Evolutionary conservation across 2,797 vertebrate species (phyloP).

Genomic region (Anguilla obscura): DNA sequence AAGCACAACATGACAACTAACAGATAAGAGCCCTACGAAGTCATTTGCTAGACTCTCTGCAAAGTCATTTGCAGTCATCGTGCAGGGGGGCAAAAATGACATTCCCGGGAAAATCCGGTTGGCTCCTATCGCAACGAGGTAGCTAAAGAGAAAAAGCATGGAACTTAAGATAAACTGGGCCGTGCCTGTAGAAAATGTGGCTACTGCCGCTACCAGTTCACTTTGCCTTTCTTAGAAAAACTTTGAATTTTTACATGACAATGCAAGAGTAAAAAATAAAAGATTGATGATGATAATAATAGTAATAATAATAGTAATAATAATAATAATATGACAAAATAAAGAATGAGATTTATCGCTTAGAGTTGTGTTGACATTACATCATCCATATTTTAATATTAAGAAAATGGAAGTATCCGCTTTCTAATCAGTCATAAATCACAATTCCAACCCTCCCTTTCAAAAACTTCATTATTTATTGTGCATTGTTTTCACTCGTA

Average conservation of each 20-base stretch:
- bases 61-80: slow-evolving; percentile 64
- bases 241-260: neutral
- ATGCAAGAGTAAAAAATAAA: neutral
- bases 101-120: slow-evolving; percentile 55
- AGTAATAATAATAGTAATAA: neutral
- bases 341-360: neutral
- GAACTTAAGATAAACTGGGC: slow-evolving; percentile 17
- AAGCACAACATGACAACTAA: slow-evolving; percentile 56
- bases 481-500: neutral
- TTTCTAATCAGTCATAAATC: neutral
- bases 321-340: neutral
- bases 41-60: slow-evolving; percentile 50
- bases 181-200: neutral
- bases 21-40: slow-evolving; percentile 57
- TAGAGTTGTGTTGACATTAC: neutral
- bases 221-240: slow-evolving; percentile 1
- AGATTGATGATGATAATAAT: neutral
- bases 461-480: neutral
- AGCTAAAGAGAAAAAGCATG: slow-evolving; percentile 21
- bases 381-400: neutral
- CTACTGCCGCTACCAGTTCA: neutral
- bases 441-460: neutral
- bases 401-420: neutral
- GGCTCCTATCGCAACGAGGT: slow-evolving; percentile 26
- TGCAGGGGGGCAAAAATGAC: slow-evolving; percentile 60